Percentiles rank a stretch among this genome's conserved stretches.
Conservation (phyloP, 2,113 vertebrate genomes). For the Sturnus vulgaris region DNA sequence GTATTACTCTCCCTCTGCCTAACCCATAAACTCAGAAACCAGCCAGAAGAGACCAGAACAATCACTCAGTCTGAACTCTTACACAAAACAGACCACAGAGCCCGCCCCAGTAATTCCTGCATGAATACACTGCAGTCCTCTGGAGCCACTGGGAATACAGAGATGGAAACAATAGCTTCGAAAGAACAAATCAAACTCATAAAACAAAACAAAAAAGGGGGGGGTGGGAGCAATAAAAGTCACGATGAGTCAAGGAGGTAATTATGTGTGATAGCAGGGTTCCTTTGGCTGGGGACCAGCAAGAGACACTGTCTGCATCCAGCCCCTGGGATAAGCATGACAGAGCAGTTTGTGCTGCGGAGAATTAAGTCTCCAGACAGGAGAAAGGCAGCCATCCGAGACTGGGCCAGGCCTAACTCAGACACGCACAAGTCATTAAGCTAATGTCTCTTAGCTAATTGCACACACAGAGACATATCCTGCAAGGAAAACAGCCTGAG, state of each 20-base stretch:
- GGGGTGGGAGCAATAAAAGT: not conserved
- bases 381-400: constrained; percentile 17
- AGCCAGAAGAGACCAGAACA: not conserved
- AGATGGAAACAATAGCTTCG: constrained; percentile 37
- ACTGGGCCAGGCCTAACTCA: not conserved
- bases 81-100: constrained; percentile 39
- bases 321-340: not conserved
- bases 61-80: constrained; percentile 28
- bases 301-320: not conserved
- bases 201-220: not conserved
- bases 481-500: constrained; percentile 37
- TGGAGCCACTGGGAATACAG: constrained; percentile 28
- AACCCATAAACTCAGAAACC: not conserved
- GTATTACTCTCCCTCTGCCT: not conserved
- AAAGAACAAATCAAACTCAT: constrained; percentile 33
- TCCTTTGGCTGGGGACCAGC: constrained; percentile 14
- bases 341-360: constrained; percentile 25
- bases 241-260: constrained; percentile 5
- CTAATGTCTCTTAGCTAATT: constrained; percentile 51
- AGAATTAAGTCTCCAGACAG: constrained; percentile 6
- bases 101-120: not conserved
- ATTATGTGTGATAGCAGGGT: constrained; percentile 24
- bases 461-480: not conserved
- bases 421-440: constrained; percentile 40
- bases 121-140: constrained; percentile 22